phyloP scores from a whole-genome alignment of 1,140 invertebrate genomes.

The Pseudomyrmex flavicornis region DNA sequence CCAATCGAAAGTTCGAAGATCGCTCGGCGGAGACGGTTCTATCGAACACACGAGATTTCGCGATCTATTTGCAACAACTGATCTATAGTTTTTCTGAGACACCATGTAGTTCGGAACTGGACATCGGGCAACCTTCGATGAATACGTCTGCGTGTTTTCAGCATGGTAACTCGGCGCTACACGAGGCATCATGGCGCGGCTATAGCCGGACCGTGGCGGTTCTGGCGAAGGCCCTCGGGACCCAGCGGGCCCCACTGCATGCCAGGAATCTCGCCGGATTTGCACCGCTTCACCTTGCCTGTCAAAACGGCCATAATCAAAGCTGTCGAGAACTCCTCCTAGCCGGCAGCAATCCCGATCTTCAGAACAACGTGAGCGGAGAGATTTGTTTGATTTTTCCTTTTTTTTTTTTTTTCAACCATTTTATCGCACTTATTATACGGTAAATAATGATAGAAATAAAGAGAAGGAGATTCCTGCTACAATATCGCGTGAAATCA shows the following conservation, averaged over 20 bases:
- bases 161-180: slow-evolving; percentile 97
- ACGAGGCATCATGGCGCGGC: slow-evolving; percentile 97
- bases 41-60: background rate
- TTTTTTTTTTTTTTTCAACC: background rate
- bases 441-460: background rate
- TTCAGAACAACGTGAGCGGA: slow-evolving; percentile 93
- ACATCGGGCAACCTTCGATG: slow-evolving; percentile 19
- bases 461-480: background rate
- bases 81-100: background rate
- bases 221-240: slow-evolving; percentile 88
- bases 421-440: background rate
- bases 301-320: slow-evolving; percentile 98
- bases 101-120: slow-evolving; percentile 23
- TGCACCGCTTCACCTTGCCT: slow-evolving; percentile 96
- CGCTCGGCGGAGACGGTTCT: background rate
- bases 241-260: slow-evolving; percentile 90
- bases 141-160: slow-evolving; percentile 82
- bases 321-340: slow-evolving; percentile 95
- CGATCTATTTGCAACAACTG: background rate
- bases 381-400: background rate
- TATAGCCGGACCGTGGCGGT: slow-evolving; percentile 94
- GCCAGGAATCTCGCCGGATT: slow-evolving; percentile 95
- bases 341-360: slow-evolving; percentile 93
- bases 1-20: background rate
- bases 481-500: background rate